Percentiles rank a stretch among this genome's conserved stretches.
Conservation (phyloP, 2,113 vertebrate species). For the Odocoileus virginianus region DNA sequence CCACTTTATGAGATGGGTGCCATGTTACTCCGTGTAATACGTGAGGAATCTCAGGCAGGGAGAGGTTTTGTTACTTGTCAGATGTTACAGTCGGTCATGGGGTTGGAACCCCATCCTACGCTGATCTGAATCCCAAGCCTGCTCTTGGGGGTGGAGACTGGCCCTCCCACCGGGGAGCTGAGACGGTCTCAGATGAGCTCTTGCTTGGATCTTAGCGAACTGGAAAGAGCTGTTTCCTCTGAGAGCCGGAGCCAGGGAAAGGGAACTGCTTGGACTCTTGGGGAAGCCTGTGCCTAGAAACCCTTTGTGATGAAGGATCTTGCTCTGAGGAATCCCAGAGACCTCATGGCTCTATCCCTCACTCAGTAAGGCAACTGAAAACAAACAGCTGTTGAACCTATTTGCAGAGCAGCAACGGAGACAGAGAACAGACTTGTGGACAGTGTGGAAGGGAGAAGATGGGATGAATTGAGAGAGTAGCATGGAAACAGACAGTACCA, state of each 20-base stretch:
- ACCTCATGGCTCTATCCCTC: neutral
- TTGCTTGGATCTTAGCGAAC: neutral
- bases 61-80: neutral
- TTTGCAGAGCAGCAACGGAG: neutral
- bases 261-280: neutral
- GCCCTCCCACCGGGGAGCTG: neutral
- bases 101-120: neutral
- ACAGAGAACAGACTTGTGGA: neutral
- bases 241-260: neutral
- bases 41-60: neutral
- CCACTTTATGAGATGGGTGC: neutral
- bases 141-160: neutral
- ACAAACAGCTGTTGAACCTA: neutral
- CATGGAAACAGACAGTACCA: neutral
- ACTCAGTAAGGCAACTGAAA: neutral
- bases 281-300: neutral
- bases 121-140: neutral
- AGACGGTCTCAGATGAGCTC: neutral
- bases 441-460: neutral
- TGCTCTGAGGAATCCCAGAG: neutral
- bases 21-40: neutral
- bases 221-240: neutral
- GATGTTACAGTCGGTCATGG: neutral
- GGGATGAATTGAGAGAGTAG: neutral
- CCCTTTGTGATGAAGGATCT: neutral